Base-by-base conservation (phyloP, 2,888 invertebrate genomes). In the Stenodera caucasica region DNA sequence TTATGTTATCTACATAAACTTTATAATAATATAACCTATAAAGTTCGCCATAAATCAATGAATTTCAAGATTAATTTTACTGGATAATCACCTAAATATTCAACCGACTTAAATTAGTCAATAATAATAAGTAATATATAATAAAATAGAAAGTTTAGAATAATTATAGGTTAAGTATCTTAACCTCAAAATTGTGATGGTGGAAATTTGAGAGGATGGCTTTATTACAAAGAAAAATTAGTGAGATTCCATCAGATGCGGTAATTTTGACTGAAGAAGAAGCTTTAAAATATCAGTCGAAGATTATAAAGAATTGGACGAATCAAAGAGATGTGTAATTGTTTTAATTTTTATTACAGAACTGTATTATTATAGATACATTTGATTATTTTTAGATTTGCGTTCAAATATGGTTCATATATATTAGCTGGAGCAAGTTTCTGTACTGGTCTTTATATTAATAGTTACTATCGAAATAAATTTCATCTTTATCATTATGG, bases 401-500 rank as follows among this genome's bases (percentile, higher is more conserved):
- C 83, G 0, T 77, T 85, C 55, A 77, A 80, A 11, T 84, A 84
- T 73, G 84, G 85, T 0, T 75, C 85, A 0, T 75, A 78, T 1
- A 65, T 85, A 1, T 75, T 90, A 0, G 85, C 84, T 9, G 77
- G 76, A 0, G 55, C 84, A 9, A 84, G 85, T 64, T 83, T 84
- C 0, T 1, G 83, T 0, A 81, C 84, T 1, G 88, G 88, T 0
- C 73, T 84, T 0, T 78, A 84, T 37, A 82, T 91, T n/a, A 90
- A 90, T 72, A 81, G 77, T 29, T 82, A 86, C 68, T 90, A 84
- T 71, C 82, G 92, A 58, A 78, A 67, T 0, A 88, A 85, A 72
- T 74, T 91, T 3, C 85, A 85, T 63, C 78, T 92, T 0, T 82
- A 83, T 0, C 70, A 76, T 0, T 84, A 83, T 75, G 91, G 90